Conservation (phyloP, 2,888 invertebrate species). For the Drosophila subquinaria region DNA sequence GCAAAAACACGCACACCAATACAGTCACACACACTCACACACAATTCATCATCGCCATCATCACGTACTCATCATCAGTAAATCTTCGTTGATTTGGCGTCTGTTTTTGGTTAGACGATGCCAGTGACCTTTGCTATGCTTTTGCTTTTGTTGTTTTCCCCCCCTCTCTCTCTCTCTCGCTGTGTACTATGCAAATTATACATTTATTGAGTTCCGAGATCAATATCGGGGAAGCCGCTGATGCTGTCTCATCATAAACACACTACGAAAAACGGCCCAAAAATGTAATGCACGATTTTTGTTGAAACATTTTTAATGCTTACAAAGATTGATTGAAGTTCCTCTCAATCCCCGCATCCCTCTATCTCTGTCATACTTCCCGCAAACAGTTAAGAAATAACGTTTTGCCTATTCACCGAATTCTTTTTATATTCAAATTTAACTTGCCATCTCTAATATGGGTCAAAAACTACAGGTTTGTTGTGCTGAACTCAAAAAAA, state of each 20-base stretch:
- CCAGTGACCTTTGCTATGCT: conserved; percentile 71
- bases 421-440: conserved; percentile 75
- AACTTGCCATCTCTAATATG: conserved; percentile 64
- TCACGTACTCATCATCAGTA: conserved; percentile 48
- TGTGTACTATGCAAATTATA: conserved; percentile 54
- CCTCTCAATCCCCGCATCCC: not conserved
- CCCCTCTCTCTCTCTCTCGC: conserved; percentile 9
- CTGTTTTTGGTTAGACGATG: conserved; percentile 53
- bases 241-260: conserved; percentile 43
- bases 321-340: conserved; percentile 47
- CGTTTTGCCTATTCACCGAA: conserved; percentile 51
- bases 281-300: conserved; percentile 74
- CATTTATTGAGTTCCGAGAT: conserved; percentile 47
- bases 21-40: not conserved
- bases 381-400: conserved; percentile 67
- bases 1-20: conserved; percentile 8
- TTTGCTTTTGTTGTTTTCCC: conserved; percentile 34
- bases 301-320: conserved; percentile 54
- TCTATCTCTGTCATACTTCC: not conserved
- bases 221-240: conserved; percentile 65
- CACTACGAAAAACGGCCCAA: conserved; percentile 18
- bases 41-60: conserved; percentile 35
- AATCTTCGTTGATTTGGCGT: conserved; percentile 36
- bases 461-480: conserved; percentile 78
- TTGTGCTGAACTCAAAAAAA: conserved; percentile 33